These are phyloP conservation scores for Perodicticus potto DNA, from an alignment of 2,797 vertebrate genomes.

Conservation along the genomic window DNA sequence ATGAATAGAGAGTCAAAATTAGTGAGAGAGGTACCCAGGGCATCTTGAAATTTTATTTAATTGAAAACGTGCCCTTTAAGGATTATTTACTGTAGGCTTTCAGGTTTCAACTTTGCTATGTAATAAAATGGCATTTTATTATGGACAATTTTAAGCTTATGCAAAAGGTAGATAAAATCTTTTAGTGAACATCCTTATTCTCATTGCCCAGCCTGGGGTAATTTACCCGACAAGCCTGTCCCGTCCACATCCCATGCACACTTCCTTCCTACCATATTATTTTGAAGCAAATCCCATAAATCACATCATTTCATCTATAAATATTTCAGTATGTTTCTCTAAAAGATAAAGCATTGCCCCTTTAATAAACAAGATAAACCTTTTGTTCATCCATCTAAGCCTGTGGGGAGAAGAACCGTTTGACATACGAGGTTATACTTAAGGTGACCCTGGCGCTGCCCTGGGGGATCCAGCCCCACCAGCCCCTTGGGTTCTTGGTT, in stretches of 20 bases:
- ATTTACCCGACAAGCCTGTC: neutral
- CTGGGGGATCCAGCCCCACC: neutral
- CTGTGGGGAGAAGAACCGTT: neutral
- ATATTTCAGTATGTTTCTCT: slow-evolving; percentile 66
- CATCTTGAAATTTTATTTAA: slow-evolving; percentile 47
- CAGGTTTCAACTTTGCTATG: neutral
- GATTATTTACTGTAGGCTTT: slow-evolving; percentile 33
- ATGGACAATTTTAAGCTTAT: neutral
- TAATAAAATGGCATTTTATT: neutral
- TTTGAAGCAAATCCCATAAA: slow-evolving; percentile 59
- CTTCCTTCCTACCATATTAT: neutral
- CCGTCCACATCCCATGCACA: accelerated
- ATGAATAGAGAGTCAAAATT: slow-evolving; percentile 22
- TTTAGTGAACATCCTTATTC: neutral
- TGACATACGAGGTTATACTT: slow-evolving; percentile 49
- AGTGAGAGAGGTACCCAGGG: neutral
- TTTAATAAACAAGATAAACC: slow-evolving; percentile 67
- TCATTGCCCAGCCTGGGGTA: accelerated
- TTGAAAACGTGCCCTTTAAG: slow-evolving; percentile 33
- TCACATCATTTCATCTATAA: slow-evolving; percentile 55
- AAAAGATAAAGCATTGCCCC: slow-evolving; percentile 40
- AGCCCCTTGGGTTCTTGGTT: neutral
- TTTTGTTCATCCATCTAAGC: slow-evolving; percentile 46
- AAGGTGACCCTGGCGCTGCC: slow-evolving; percentile 1
- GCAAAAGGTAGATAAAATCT: neutral